Conservation (phyloP, 2,113 vertebrate genomes). For the Cynocephalus volans region DNA sequence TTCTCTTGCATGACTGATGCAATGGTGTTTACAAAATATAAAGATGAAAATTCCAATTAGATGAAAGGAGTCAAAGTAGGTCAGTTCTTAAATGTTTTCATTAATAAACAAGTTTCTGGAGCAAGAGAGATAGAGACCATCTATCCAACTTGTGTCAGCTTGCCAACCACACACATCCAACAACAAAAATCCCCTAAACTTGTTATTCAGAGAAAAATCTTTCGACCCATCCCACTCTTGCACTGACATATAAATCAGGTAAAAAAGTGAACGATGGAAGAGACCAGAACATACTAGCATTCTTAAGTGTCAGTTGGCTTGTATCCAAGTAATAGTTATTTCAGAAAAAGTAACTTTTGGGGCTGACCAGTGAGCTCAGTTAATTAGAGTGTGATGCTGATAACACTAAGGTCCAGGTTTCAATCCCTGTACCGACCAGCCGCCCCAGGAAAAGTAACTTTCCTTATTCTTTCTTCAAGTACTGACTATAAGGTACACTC, state of each 20-base stretch:
- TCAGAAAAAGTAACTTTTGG: constrained; percentile 8
- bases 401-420: no score
- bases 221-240: neutral
- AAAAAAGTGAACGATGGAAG: constrained; percentile 31
- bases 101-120: constrained; percentile 16
- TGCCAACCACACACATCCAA: neutral
- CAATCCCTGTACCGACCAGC: no score
- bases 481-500: neutral
- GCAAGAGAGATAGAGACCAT: neutral
- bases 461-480: constrained; percentile 4
- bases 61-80: constrained; percentile 17
- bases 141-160: neutral
- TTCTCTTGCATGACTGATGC: constrained; percentile 48
- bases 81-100: neutral
- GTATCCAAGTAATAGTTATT: constrained; percentile 36
- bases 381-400: no score
- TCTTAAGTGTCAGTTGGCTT: constrained; percentile 22
- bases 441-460: neutral
- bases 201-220: constrained; percentile 8
- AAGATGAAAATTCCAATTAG: constrained; percentile 46
- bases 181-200: neutral
- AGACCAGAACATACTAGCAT: neutral
- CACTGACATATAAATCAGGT: neutral
- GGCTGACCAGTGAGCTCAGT: no score
- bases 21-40: constrained; percentile 38